Evolutionary conservation across 2,113 vertebrate genomes (phyloP).

Genomic region (Typhlomys cinereus): DNA sequence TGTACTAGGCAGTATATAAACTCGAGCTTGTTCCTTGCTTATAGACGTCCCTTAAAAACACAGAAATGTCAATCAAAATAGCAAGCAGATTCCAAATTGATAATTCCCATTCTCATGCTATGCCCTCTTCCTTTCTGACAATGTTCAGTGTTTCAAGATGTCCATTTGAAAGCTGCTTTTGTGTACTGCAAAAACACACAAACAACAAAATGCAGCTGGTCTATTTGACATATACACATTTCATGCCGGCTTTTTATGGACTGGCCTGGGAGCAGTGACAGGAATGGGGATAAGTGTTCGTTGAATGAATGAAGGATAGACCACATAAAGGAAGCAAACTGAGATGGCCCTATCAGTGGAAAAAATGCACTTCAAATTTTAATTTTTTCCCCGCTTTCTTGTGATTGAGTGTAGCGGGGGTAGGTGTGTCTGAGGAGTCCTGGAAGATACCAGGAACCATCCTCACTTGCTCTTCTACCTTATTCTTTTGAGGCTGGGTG

Average conservation of each 20-base stretch:
- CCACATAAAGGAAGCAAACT: not conserved
- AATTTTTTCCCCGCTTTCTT: too few relatives aligned
- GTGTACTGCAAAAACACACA: too few relatives aligned
- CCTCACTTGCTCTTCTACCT: too few relatives aligned
- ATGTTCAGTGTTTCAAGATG: not conserved
- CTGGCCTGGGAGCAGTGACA: not conserved
- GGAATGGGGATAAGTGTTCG: not conserved
- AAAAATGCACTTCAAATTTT: too few relatives aligned
- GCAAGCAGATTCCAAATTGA: not conserved
- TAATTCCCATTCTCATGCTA: not conserved
- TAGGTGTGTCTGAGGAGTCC: too few relatives aligned
- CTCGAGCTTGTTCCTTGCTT: not conserved
- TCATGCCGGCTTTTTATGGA: not conserved
- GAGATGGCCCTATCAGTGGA: not conserved
- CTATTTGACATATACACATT: not conserved
- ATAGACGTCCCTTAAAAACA: not conserved
- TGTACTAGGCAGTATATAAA: not conserved
- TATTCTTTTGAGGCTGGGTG: too few relatives aligned
- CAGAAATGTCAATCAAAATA: not conserved
- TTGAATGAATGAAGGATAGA: not conserved
- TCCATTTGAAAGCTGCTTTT: constrained; percentile 14
- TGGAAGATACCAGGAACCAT: too few relatives aligned
- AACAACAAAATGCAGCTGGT: not conserved
- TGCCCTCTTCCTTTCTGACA: not conserved
- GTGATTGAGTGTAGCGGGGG: too few relatives aligned